A percentile compares a stretch with the other conserved stretches of the same genome.
Conservation (phyloP, 2,113 vertebrate genomes). For the Oenanthe melanoleuca region DNA sequence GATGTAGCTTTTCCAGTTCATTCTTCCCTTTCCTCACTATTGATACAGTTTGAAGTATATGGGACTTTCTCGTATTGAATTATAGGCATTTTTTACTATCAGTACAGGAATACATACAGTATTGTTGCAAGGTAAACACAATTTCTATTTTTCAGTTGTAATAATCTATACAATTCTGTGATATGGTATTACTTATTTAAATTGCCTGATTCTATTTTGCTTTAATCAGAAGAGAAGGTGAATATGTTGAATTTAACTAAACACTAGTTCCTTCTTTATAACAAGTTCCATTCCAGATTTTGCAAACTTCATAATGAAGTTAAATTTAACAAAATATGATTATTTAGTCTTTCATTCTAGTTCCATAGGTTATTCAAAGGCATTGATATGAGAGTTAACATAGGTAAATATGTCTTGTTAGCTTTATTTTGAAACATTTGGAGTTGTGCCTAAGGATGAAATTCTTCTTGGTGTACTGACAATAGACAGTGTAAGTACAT, state of each 20-base stretch:
- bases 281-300: neutral
- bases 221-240: neutral
- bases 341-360: neutral
- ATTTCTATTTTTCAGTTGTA: neutral
- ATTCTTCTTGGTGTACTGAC: neutral
- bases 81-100: fast-evolving
- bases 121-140: neutral
- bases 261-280: neutral
- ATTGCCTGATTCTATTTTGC: neutral
- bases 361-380: neutral
- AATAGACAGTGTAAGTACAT: neutral
- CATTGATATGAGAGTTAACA: neutral
- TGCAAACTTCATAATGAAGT: neutral
- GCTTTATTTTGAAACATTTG: neutral
- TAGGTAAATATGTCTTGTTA: neutral
- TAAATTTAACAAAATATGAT: neutral
- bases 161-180: neutral
- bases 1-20: neutral
- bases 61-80: neutral
- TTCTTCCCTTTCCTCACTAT: neutral
- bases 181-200: neutral
- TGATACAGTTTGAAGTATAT: neutral
- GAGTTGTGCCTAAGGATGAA: neutral
- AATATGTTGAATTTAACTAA: neutral
- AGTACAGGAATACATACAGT: no score